These are phyloP conservation scores for Acanthurus tractus DNA, from an alignment of 2,797 vertebrate species.

Conservation along the genomic window DNA sequence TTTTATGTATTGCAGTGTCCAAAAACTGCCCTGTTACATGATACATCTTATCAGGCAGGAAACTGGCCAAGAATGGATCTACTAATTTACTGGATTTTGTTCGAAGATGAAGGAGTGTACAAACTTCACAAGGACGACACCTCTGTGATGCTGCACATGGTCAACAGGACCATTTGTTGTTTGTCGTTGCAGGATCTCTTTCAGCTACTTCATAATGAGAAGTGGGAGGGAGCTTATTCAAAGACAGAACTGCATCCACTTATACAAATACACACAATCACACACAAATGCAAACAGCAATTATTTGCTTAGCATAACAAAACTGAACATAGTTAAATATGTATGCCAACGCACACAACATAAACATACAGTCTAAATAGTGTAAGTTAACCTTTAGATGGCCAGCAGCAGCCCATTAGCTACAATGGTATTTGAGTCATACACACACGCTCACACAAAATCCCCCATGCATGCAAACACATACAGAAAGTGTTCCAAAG, in stretches of 20 bases:
- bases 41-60: background rate
- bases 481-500: background rate
- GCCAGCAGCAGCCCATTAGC: constrained; percentile 50
- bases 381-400: constrained; percentile 66
- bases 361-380: constrained; percentile 32
- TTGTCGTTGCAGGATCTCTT: constrained; percentile 12
- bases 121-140: background rate
- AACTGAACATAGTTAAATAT: constrained; percentile 5
- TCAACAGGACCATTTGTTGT: no score
- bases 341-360: constrained; percentile 2
- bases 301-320: no score
- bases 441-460: constrained; percentile 4
- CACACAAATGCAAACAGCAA: background rate
- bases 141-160: no score
- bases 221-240: background rate
- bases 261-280: constrained; percentile 12
- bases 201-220: constrained; percentile 38
- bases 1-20: background rate
- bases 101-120: background rate
- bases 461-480: constrained; percentile 9
- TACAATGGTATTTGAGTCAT: constrained; percentile 34
- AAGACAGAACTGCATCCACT: constrained; percentile 8
- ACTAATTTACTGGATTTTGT: background rate
- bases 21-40: background rate
- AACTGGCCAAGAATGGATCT: background rate